A percentile compares a stretch with the other conserved stretches of the same genome.
These are phyloP conservation scores for Lordiphosa mommai DNA, from an alignment of 1,140 invertebrate genomes.

Conservation along the genomic window DNA sequence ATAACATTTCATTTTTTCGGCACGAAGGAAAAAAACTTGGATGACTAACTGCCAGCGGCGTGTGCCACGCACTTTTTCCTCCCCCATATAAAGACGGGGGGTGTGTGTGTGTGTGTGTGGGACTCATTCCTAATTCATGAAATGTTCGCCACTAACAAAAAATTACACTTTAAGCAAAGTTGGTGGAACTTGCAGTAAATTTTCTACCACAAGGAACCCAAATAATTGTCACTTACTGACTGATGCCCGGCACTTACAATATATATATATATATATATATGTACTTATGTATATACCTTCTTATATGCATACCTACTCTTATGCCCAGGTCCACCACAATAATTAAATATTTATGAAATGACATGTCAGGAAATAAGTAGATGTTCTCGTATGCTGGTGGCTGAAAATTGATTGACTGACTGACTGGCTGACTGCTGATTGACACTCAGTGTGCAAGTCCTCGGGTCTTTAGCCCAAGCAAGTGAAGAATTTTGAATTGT, in stretches of 20 bases:
- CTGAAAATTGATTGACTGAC: conserved; percentile 42
- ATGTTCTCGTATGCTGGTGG: conserved; percentile 7
- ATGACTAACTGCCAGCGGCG: conserved; percentile 45
- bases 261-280: conserved; percentile 15
- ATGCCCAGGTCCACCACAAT: neutral
- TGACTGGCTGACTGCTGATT: conserved; percentile 45
- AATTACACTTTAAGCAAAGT: conserved; percentile 47
- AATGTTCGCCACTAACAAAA: conserved; percentile 57
- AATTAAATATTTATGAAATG: conserved; percentile 56
- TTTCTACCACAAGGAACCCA: conserved; percentile 17
- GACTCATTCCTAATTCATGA: conserved; percentile 52
- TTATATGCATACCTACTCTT: too few species aligned
- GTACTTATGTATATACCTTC: conserved; percentile 24
- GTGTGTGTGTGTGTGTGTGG: neutral
- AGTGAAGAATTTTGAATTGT: conserved; percentile 18
- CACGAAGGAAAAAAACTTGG: conserved; percentile 28
- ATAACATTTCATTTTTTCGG: conserved; percentile 50
- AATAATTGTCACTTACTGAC: conserved; percentile 52
- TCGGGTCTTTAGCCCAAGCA: conserved; percentile 12
- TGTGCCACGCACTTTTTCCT: conserved; percentile 33
- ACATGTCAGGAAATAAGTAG: conserved; percentile 11
- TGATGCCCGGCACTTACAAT: conserved; percentile 4
- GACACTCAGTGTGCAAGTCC: conserved; percentile 23
- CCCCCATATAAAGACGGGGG: neutral
- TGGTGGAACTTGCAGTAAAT: conserved; percentile 21